Evolutionary conservation across 2,888 invertebrate species (phyloP).

Genomic region (Heliconius charithonia): DNA sequence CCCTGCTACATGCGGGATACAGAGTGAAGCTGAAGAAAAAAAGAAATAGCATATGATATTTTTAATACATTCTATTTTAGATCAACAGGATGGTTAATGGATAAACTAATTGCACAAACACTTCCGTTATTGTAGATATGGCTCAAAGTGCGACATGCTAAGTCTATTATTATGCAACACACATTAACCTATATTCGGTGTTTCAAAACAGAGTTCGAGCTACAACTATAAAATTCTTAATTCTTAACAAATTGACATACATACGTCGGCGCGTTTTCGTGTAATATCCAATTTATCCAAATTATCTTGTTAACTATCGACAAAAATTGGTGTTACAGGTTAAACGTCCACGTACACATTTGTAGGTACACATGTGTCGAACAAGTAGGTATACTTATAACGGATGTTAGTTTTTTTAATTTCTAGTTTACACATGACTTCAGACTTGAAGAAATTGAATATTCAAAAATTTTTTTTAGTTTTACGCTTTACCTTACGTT

Average conservation of each 20-base stretch:
- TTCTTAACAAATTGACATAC: slow-evolving; percentile 12
- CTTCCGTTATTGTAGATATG: slow-evolving; percentile 23
- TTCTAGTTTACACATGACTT: not conserved
- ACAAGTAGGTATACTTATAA: too few species aligned
- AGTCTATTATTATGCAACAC: slow-evolving; percentile 22
- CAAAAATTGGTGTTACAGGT: not conserved
- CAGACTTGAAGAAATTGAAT: too few species aligned
- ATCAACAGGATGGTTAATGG: slow-evolving; percentile 1
- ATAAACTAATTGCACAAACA: slow-evolving; percentile 19
- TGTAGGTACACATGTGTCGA: too few species aligned
- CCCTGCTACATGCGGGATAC: too few species aligned
- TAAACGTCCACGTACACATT: not conserved
- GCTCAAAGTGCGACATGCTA: slow-evolving; percentile 25
- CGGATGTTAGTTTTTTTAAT: not conserved
- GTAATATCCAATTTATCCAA: not conserved
- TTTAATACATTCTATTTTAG: slow-evolving; percentile 11
- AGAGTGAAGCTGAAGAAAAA: too few species aligned
- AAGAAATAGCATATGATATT: not conserved
- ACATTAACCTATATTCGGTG: slow-evolving; percentile 25
- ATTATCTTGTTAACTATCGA: not conserved
- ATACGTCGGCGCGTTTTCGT: not conserved
- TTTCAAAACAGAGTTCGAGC: slow-evolving; percentile 21
- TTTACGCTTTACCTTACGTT: too few species aligned
- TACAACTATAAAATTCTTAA: slow-evolving; percentile 11
- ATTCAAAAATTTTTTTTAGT: too few species aligned